phyloP scores from a whole-genome alignment of 2,113 vertebrate species.

The Gymnogyps californianus region DNA sequence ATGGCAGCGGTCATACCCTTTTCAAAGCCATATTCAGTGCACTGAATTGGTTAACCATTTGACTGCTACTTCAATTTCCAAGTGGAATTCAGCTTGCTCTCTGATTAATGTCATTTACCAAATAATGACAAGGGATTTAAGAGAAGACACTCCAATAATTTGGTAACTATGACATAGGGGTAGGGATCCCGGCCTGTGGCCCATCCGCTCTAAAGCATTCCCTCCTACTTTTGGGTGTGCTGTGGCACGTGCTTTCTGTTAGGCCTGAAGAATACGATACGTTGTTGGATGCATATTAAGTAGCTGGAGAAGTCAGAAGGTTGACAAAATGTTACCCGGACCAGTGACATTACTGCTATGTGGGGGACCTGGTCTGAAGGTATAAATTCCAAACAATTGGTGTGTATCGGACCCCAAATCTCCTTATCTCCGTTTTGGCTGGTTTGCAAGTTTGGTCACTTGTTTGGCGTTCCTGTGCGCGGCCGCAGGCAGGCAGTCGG shows the following conservation, averaged over 20 bases:
- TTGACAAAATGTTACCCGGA: background rate
- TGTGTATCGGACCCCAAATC: too few relatives aligned
- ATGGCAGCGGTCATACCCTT: background rate
- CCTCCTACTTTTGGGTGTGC: background rate
- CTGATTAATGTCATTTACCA: background rate
- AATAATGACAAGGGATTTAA: background rate
- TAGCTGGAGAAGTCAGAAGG: background rate
- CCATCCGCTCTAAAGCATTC: background rate
- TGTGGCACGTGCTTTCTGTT: rapidly evolving
- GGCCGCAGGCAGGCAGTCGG: background rate
- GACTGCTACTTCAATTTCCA: background rate
- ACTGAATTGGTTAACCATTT: background rate
- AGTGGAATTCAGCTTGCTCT: background rate
- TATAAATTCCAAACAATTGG: rapidly evolving
- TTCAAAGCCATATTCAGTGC: background rate
- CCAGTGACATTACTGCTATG: rapidly evolving
- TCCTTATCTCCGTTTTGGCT: rapidly evolving
- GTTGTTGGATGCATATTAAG: rapidly evolving
- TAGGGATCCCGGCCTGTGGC: background rate
- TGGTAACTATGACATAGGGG: background rate
- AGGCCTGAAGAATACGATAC: rapidly evolving
- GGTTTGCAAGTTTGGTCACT: rapidly evolving
- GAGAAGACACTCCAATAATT: background rate
- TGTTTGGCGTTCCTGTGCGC: rapidly evolving
- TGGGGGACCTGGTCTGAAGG: too few relatives aligned